phyloP scores from a whole-genome alignment of 2,888 invertebrate species.

The Hydropsyche betteni region DNA sequence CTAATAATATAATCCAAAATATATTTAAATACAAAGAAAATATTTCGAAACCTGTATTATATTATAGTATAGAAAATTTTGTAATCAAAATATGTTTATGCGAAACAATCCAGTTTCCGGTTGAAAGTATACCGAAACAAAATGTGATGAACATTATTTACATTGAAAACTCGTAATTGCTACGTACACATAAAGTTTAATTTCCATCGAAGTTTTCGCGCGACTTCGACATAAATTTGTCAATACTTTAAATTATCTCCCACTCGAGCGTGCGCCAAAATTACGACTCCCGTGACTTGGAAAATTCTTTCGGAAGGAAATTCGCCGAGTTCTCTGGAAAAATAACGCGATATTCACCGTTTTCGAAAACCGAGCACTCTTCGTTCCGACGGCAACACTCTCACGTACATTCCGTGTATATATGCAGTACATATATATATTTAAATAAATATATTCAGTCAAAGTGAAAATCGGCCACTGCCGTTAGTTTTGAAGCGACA shows the following conservation, averaged over 20 bases:
- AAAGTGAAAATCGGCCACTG: not conserved
- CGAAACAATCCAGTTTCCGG: no score
- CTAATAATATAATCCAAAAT: no score
- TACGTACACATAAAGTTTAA: slow-evolving; percentile 11
- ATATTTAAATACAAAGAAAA: no score
- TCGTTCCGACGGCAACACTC: not conserved
- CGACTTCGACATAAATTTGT: slow-evolving; percentile 24
- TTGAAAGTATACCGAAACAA: no score
- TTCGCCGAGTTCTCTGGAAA: not conserved
- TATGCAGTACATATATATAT: not conserved
- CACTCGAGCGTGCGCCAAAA: not conserved
- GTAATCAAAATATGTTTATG: no score
- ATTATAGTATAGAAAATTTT: no score
- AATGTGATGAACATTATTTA: not conserved
- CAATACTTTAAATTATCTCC: slow-evolving; percentile 23
- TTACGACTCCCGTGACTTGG: not conserved
- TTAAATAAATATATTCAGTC: not conserved
- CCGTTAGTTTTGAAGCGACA: slow-evolving; percentile 20
- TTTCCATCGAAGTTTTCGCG: slow-evolving; percentile 10
- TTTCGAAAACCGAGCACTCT: not conserved
- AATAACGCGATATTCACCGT: not conserved
- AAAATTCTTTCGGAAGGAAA: not conserved
- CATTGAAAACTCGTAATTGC: slow-evolving; percentile 3
- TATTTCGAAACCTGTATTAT: no score
- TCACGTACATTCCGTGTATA: not conserved